Base-by-base conservation (phyloP, 2,888 invertebrate species). In the Alentia gelatinosa region DNA sequence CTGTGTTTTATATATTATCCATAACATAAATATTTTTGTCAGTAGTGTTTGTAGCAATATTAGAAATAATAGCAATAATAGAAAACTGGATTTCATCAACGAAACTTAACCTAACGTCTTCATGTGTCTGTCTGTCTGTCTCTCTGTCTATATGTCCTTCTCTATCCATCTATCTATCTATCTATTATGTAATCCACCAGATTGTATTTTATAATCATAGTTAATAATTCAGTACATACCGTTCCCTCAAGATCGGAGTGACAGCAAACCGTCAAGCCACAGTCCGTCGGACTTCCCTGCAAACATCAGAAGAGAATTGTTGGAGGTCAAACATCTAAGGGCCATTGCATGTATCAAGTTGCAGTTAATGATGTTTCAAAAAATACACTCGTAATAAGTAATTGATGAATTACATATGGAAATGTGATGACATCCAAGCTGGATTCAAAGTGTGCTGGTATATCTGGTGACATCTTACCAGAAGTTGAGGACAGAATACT, bases 201-300 rank as follows among this genome's bases (percentile, higher is more conserved):
- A 15, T 42, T 42, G 47, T 42, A 15, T 15, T 12, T 12, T 26
- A 7, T 23, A 7, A 68, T 68, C 74, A 7, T 23, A 7, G 30
- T 9, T n/a, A 68, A 12, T 26, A 68, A 84, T 30, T 84, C 39
- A 23, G 5, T 89, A 68, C 83, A 37, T 83, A 83, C 83, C 4
- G 39, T 83, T 37, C 83, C 83, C 30, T 37, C 9, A 3, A 40
- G 37, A 1, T 89, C 63, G 4, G 12, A 12, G 30, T 50, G 75
- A 42, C 91, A 91, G 39, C 91, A 91, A 0, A 91, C 56, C 15
- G 40, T 23, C 37, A 91, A 33, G 47, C 89, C 88, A 56, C 91
- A 91, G 75, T 91, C 91, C 30, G 39, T 90, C 4, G 33, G 42
- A 3, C 33, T 89, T 4, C 91, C 91, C 91, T 91, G 89, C 9